Evolutionary conservation across 1,140 invertebrate species (phyloP).

Genomic region (Diprion similis): DNA sequence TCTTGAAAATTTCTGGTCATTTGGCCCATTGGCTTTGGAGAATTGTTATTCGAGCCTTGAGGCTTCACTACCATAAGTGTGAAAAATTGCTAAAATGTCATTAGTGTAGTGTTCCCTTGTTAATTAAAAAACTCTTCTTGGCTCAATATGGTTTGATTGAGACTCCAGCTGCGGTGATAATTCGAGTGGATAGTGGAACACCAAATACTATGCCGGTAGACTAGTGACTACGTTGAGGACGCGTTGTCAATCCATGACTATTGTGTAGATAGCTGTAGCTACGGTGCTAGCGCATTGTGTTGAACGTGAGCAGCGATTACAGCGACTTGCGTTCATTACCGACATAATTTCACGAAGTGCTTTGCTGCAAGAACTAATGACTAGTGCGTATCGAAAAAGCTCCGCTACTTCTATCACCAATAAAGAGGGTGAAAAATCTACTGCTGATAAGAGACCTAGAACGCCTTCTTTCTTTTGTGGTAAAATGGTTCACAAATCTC

Average conservation of each 20-base stretch:
- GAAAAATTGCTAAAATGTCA: too few relatives aligned
- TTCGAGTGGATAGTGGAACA: conserved; percentile 11
- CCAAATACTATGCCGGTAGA: conserved; percentile 11
- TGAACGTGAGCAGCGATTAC: conserved; percentile 19
- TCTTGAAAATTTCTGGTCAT: too few relatives aligned
- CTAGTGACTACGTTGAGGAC: conserved; percentile 1
- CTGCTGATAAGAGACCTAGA: not conserved
- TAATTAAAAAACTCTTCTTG: conserved; percentile 25
- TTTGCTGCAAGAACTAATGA: conserved; percentile 23
- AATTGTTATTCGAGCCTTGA: too few relatives aligned
- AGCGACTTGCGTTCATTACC: conserved; percentile 19
- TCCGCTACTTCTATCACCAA: too few relatives aligned
- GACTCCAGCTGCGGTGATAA: conserved; percentile 24
- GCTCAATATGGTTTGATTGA: conserved; percentile 17
- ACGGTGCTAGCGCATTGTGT: conserved; percentile 23
- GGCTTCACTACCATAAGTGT: too few relatives aligned
- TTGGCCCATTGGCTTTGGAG: too few relatives aligned
- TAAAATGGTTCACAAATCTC: conserved; percentile 4
- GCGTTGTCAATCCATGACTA: conserved; percentile 11
- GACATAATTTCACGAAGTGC: conserved; percentile 18
- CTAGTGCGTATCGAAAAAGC: conserved; percentile 8
- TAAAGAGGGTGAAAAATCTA: not conserved
- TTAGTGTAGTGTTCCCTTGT: too few relatives aligned
- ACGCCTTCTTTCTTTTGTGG: conserved; percentile 2
- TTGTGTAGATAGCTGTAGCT: conserved; percentile 24